Base-by-base conservation (phyloP, 2,113 vertebrate genomes). In the Phaetusa simplex region DNA sequence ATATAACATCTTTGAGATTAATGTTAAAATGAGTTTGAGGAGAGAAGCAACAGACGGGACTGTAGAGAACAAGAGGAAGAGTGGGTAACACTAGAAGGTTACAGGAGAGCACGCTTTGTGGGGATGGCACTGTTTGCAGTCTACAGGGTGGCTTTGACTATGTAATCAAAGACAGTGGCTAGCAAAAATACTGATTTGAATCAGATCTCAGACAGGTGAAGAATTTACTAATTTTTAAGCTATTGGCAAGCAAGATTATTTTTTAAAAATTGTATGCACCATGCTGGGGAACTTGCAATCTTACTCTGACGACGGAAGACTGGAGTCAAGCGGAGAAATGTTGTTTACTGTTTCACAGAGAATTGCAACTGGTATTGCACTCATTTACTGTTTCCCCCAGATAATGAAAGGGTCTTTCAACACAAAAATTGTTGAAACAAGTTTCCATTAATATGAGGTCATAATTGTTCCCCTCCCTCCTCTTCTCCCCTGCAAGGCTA, bases 111-210 rank as follows among this genome's bases (percentile, higher is more conserved):
- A 0, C 30, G 52, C 13, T 30, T 38, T 34, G 30, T 52, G 53
- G 9, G 49, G 24, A 13, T n/a, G 21, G 3, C 19, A 7, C 23
- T 24, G 22, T 15, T 23, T 14, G 36, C 12, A 15, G 22, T 23
- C 32, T 32, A 5, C 6, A 24, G 26, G 29, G 13, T 79, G 58
- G 29, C 49, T 91, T 42, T 42, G 62, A 20, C 27, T n/a, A 2
- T 0, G 1, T n/a, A 6, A n/a, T 42, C 6, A 13, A 43, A 40
- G 45, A 7, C 22, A 3, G 52, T 8, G 7, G 20, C 18, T 26
- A 27, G 17, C 26, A 67, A 23, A 78, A 72, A 40, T 9, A 27
- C 22, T 64, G 26, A 14, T 36, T n/a, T 9, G 40, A 53, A 34
- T 82, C 27, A 43, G 5, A 56, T 34, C 50, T 90, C 1, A 0